A percentile compares a stretch with the other conserved stretches of the same genome.
These are phyloP conservation scores for Brachypalpus laphriformis DNA, from an alignment of 2,888 invertebrate species.

Conservation along the genomic window DNA sequence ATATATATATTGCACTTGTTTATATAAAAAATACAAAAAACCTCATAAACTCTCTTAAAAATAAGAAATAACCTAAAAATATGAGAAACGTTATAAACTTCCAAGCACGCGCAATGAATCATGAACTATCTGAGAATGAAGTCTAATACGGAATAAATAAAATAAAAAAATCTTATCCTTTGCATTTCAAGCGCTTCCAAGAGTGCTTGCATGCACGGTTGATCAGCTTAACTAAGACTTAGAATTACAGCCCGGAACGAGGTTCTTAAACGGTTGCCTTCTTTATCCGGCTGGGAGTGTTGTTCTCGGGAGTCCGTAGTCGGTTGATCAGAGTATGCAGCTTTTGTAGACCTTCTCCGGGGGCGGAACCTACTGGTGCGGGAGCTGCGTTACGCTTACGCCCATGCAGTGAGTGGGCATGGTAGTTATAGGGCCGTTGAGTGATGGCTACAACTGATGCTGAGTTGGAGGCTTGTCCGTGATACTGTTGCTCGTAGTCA, in stretches of 20 bases:
- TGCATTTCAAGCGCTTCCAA: constrained; percentile 10
- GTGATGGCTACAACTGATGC: constrained; percentile 76
- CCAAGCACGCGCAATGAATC: background rate
- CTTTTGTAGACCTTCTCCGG: constrained; percentile 50
- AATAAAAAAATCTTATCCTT: constrained; percentile 3
- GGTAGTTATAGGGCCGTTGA: constrained; percentile 81
- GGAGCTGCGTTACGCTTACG: constrained; percentile 72
- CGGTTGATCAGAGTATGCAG: constrained; percentile 29
- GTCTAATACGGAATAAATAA: constrained; percentile 37
- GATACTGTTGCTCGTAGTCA: constrained; percentile 41
- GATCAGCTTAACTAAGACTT: constrained; percentile 31
- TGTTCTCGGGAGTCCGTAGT: constrained; percentile 22
- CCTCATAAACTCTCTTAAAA: background rate
- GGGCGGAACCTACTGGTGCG: constrained; percentile 23
- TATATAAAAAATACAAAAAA: constrained; percentile 33
- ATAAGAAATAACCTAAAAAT: constrained; percentile 15
- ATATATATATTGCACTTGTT: constrained; percentile 57
- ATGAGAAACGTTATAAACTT: constrained; percentile 7
- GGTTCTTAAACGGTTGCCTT: constrained; percentile 75
- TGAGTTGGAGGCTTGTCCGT: constrained; percentile 50
- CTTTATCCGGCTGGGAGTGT: constrained; percentile 15
- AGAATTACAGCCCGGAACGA: constrained; percentile 74
- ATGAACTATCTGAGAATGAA: constrained; percentile 25
- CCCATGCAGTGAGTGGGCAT: constrained; percentile 75
- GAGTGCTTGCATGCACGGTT: constrained; percentile 11